Conservation (phyloP, 2,888 invertebrate genomes). For the Oligia fasciuncula region DNA sequence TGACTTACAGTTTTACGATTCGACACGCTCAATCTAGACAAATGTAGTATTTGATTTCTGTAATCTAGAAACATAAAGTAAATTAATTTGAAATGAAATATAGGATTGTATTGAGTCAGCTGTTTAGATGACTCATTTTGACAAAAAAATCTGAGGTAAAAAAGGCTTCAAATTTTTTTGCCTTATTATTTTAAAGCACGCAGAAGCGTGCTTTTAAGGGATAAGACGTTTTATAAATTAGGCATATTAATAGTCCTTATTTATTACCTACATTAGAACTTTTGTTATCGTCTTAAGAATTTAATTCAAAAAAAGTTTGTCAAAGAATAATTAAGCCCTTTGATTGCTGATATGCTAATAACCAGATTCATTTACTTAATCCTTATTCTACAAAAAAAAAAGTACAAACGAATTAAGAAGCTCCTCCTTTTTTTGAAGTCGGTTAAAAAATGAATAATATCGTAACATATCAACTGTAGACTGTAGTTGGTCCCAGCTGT, state of each 20-base stretch:
- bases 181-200: not conserved
- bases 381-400: no score
- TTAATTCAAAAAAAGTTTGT: not conserved
- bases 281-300: not conserved
- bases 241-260: not conserved
- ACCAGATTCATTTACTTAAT: no score
- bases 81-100: slow-evolving; percentile 40
- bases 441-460: not conserved
- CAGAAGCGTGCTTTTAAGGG: no score
- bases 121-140: not conserved
- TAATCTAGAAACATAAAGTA: slow-evolving; percentile 48
- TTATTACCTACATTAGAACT: not conserved
- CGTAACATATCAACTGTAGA: not conserved
- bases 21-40: slow-evolving; percentile 56
- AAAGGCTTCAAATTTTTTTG: not conserved
- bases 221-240: not conserved
- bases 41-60: slow-evolving; percentile 55
- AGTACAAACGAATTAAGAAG: no score
- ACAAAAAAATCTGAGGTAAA: not conserved
- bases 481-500: not conserved
- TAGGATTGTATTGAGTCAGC: slow-evolving; percentile 18
- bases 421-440: no score
- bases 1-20: slow-evolving; percentile 59
- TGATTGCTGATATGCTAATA: not conserved
- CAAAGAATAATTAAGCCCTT: not conserved